Evolutionary conservation across 2,797 vertebrate genomes (phyloP), one percentile per base, ranked within the genome.

Genomic region (Pipistrellus kuhlii): DNA sequence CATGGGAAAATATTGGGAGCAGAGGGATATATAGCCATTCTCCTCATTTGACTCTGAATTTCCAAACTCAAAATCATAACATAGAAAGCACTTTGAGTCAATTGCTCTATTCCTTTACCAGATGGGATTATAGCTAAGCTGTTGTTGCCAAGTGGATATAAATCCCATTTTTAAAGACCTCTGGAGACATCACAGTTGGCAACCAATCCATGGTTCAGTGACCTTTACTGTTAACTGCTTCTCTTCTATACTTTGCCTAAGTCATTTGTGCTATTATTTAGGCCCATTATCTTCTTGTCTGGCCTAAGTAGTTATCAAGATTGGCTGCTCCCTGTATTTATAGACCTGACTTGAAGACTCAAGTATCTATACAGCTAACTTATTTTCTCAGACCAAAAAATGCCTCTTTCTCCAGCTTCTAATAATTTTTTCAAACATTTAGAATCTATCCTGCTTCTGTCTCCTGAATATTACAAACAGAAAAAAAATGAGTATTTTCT

Each of bases 91-190:
- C 55, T 87, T 57, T 62, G 68, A 96, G 62, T 91, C 62, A 94
- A 17, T 35, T 81, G 69, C 3, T 53, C 55, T 82, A 6, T 94
- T 59, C 38, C 46, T 96, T 94, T 85, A 82, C 85, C 59, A 91
- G 77, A 81, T 77, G 77, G 13, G 3, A 44, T 86, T 93, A 23
- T 85, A 77, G 71, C 80, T 95, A 91, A 94, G 81, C 48, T 53
- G 27, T 35, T 87, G n/a, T 89, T 62, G 76, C 93, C 95, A 94
- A 90, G 84, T 91, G 90, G 81, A 91, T 94, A 83, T 87, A 93
- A 95, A 86, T 75, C n/a, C 51, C 21, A 77, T 78, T 95, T 95
- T 94, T 94, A 89, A 94, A 93, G 87, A 95, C 73, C 87, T 89
- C 90, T 68, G 23, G 92, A 91, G 92, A 95, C 91, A 91, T 93